Conservation (phyloP, 2,113 vertebrate genomes). For the Cebidichthys violaceus region DNA sequence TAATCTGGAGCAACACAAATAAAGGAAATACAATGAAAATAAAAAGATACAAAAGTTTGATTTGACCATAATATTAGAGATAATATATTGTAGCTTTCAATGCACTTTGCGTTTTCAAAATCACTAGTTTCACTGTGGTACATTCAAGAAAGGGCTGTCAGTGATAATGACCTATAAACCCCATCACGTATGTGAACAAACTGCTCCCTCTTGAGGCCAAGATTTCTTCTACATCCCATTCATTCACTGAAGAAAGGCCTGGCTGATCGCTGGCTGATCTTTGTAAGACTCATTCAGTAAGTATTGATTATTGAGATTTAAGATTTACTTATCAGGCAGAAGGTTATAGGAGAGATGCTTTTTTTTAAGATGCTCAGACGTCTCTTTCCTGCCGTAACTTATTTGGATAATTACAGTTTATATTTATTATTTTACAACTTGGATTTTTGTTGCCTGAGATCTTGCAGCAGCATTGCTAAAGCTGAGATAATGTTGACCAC, state of each 20-base stretch:
- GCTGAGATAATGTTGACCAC: background rate
- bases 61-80: background rate
- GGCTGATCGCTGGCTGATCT: too few relatives aligned
- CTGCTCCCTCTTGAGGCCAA: background rate
- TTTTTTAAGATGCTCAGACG: background rate
- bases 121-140: background rate
- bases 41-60: background rate
- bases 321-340: background rate
- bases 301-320: background rate
- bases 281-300: background rate
- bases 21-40: background rate
- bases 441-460: background rate
- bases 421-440: background rate
- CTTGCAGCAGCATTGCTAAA: background rate
- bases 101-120: background rate
- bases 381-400: background rate
- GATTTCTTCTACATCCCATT: background rate
- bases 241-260: background rate
- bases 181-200: background rate
- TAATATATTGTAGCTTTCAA: background rate
- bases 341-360: background rate
- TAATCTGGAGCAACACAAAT: background rate
- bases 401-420: background rate
- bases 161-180: background rate
- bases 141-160: slow-evolving; percentile 24